These are phyloP conservation scores for Salpingus planirostris DNA, from an alignment of 2,888 invertebrate species.

Conservation along the genomic window DNA sequence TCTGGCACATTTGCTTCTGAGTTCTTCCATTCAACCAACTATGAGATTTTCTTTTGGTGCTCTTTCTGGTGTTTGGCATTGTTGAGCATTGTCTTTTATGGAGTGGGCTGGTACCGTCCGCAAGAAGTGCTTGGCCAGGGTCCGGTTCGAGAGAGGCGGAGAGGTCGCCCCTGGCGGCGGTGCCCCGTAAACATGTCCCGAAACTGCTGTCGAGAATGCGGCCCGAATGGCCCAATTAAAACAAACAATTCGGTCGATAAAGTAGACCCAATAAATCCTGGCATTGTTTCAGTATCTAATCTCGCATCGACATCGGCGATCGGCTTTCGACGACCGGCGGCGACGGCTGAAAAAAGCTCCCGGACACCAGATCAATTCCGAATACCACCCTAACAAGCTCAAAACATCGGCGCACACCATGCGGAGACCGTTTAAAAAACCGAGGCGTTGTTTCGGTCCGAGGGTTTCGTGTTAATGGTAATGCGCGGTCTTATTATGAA, in stretches of 20 bases:
- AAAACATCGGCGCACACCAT: constrained; percentile 21
- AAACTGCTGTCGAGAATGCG: constrained; percentile 19
- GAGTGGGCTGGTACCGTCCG: too few relatives aligned
- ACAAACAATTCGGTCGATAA: constrained; percentile 32
- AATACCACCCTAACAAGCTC: constrained; percentile 37
- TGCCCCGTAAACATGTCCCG: constrained; percentile 19
- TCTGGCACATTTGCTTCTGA: too few relatives aligned
- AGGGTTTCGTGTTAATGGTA: constrained; percentile 25
- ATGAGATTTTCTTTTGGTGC: too few relatives aligned
- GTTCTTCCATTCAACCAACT: too few relatives aligned
- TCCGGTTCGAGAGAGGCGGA: neutral
- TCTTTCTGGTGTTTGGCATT: too few relatives aligned
- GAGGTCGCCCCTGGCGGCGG: neutral
- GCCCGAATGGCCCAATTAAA: constrained; percentile 31
- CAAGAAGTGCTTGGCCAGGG: neutral
- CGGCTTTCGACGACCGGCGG: too few relatives aligned
- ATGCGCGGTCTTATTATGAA: constrained; percentile 20
- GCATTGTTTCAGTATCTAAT: constrained; percentile 41
- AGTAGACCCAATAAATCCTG: constrained; percentile 39
- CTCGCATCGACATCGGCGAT: constrained; percentile 38
- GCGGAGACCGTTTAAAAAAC: constrained; percentile 12
- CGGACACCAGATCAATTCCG: constrained; percentile 36
- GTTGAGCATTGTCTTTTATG: too few relatives aligned
- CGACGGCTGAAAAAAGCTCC: constrained; percentile 28
- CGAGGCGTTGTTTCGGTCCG: constrained; percentile 18